Conservation (phyloP, 2,888 invertebrate genomes). For the Melanchra persicariae region DNA sequence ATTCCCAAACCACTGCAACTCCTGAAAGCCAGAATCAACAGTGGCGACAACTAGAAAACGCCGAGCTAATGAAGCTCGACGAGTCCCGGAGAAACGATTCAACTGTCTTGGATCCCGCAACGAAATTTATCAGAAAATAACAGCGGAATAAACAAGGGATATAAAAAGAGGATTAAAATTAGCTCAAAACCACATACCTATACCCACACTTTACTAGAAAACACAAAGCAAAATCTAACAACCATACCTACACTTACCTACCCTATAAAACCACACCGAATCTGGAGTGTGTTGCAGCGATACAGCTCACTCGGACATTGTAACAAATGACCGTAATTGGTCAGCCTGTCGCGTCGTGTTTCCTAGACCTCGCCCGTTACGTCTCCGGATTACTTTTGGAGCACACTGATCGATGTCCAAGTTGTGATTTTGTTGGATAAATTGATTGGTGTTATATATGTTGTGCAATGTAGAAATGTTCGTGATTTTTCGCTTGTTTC, state of each 20-base stretch:
- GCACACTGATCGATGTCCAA: conserved; percentile 67
- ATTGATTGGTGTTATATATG: conserved; percentile 38
- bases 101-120: too few relatives aligned
- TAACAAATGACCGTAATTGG: conserved; percentile 76
- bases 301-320: conserved; percentile 67
- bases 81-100: too few relatives aligned
- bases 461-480: conserved; percentile 22
- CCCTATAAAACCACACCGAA: conserved; percentile 47
- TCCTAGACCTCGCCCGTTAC: conserved; percentile 60
- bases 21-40: too few relatives aligned
- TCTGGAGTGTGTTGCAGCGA: conserved; percentile 60
- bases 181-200: not conserved
- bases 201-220: not conserved
- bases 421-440: conserved; percentile 67
- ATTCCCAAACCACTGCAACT: too few relatives aligned
- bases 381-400: conserved; percentile 67
- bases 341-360: conserved; percentile 76
- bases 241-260: conserved; percentile 23
- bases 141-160: too few relatives aligned
- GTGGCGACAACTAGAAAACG: too few relatives aligned
- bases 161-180: not conserved
- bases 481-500: conserved; percentile 3
- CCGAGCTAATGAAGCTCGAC: too few relatives aligned
- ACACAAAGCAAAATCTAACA: not conserved
- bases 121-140: too few relatives aligned